Conservation (phyloP, 2,888 invertebrate species). For the Drosophila nr. perissopoda region DNA sequence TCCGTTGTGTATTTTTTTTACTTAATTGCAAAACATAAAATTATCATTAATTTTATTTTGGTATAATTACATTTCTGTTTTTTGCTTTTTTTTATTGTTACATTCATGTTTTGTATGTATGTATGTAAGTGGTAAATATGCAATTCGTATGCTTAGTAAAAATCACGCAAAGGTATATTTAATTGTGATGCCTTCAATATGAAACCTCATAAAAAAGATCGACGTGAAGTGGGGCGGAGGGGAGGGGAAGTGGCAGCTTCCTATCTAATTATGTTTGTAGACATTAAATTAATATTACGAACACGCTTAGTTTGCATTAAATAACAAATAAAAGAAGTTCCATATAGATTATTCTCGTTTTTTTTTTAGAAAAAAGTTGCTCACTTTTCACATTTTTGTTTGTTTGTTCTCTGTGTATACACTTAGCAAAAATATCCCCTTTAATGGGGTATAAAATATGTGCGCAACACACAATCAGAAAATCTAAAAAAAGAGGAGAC, state of each 20-base stretch:
- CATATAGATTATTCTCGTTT: slow-evolving; percentile 29
- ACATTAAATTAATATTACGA: slow-evolving; percentile 72
- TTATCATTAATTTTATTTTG: slow-evolving; percentile 77
- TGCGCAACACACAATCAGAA: slow-evolving; percentile 34
- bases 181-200: slow-evolving; percentile 64
- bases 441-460: slow-evolving; percentile 17
- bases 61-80: slow-evolving; percentile 73
- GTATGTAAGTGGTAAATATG: slow-evolving; percentile 33
- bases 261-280: slow-evolving; percentile 44
- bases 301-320: slow-evolving; percentile 76
- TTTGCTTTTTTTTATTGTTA: slow-evolving; percentile 50
- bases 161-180: slow-evolving; percentile 75
- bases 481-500: slow-evolving; percentile 11
- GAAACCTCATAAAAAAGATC: slow-evolving; percentile 47
- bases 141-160: slow-evolving; percentile 62
- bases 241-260: slow-evolving; percentile 41
- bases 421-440: slow-evolving; percentile 72
- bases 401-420: slow-evolving; percentile 59
- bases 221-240: slow-evolving; percentile 31
- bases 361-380: slow-evolving; percentile 29
- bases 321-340: slow-evolving; percentile 74
- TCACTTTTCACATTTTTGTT: slow-evolving; percentile 12
- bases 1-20: slow-evolving; percentile 30
- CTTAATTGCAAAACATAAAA: slow-evolving; percentile 78
- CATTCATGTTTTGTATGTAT: slow-evolving; percentile 32